Evolutionary conservation across 2,113 vertebrate genomes (phyloP), one percentile per base, ranked within the genome.

Genomic region (Isichthys henryi): DNA sequence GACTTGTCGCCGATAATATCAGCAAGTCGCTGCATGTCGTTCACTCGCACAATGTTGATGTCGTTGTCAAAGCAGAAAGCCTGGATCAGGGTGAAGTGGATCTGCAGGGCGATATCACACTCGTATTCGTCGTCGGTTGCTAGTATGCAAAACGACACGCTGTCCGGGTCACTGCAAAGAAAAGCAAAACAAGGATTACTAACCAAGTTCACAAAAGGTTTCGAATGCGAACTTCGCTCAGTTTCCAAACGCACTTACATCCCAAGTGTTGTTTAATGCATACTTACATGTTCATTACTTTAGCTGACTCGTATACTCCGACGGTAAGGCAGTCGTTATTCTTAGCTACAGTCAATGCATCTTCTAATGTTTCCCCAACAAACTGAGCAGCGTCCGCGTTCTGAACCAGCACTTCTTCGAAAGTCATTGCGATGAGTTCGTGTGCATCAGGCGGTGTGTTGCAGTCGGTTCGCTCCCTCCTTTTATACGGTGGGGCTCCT

Each of bases 261-360:
- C 23, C n/a, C 9, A 17, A 52, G 48, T 15, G 27, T 39, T 39
- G 39, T 39, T 39, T 39, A 77, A 77, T 4, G 70, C 27, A 39
- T 77, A 98, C 98, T 99, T 95, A 99, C 98, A 98, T 95, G 85
- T 99, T 99, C 96, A 99, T 97, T 21, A 99, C 95, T 96, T 99
- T 99, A 48, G 98, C 98, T 50, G 98, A 97, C 95, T 99, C 98
- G 91, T 99, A 98, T 90, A 99, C 98, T 21, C 98, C 98, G 0
- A 97, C 97, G 5, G 98, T 99, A 89, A 99, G 96, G 89, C 97
- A 96, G 89, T 97, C 95, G 92, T 97, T 97, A 92, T 97, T 96
- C 92, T 97, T 97, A 0, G 98, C 98, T 2, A 96, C 96, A 87
- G 95, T 92, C 94, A 99, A 94, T 49, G 97, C 94, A 66, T 99